Base-by-base conservation (phyloP, 2,113 vertebrate species). In the Thymallus thymallus region DNA sequence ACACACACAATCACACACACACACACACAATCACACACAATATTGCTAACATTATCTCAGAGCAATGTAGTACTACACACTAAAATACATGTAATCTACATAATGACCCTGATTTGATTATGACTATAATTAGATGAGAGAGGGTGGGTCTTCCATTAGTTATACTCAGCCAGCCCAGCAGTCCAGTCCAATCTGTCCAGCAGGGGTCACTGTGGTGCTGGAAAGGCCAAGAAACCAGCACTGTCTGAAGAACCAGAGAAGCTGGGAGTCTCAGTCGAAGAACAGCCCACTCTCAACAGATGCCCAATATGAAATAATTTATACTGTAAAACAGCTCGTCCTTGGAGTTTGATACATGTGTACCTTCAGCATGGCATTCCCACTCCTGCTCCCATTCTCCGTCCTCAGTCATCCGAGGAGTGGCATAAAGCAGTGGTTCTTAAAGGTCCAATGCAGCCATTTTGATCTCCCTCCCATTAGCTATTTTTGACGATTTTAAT, bases 121-220 rank as follows among this genome's bases (percentile, higher is more conserved):
- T 10, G 35, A 26, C 26, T 26, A 2, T 41, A 41, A 41, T 41
- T 41, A 41, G 35, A 41, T 41, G 35, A 41, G 29, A 41, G 29
- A 29, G 35, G 35, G 9, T 41, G 35, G 10, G 9, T 41, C 35
- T 41, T 41, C 9, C 35, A 41, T 41, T 41, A 12, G 35, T 41
- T 41, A 41, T 41, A 41, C 9, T 60, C 74, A 10, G 18, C 68
- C 41, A 12, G 41, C 41, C 66, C 35, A 14, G 14, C 46, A 23
- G 68, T 75, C 82, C 76, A 87, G 87, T 89, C 86, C 63, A 13
- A 41, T 41, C 7, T 41, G 7, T 86, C 90, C 91, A 92, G 87
- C 83, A 93, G 93, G 91, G 87, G 92, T 91, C 92, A 92, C 90
- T 93, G 90, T 91, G 88, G 85, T 82, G 84, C 88, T 87, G 79